Evolutionary conservation across 2,797 vertebrate genomes (phyloP), one percentile per base, ranked within the genome.

Genomic region (Diplodus sargus): DNA sequence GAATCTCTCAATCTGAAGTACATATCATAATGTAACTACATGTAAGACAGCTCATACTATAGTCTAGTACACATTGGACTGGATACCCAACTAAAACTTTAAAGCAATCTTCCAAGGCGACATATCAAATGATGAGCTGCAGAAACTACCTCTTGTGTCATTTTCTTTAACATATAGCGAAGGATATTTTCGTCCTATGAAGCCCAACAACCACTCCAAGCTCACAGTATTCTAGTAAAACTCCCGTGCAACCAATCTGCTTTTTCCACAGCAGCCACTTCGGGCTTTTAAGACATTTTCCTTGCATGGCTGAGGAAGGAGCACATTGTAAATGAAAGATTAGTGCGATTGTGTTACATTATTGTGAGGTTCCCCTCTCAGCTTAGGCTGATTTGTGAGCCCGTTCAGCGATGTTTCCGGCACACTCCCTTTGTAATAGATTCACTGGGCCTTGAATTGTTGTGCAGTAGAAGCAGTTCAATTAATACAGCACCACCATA

Each of bases 401-500:
- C 87, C 84, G 84, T 90, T 93, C 82, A 57, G 87, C 48, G 20
- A 84, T 71, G 83, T 91, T 90, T 89, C 81, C 79, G 47, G 80
- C 86, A 82, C 86, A 82, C 89, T 91, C 83, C 86, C 86, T 88
- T 84, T 84, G 82, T 92, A 90, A 93, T 90, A 84, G 90, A 94
- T 86, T 90, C 88, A 89, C 76, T 86, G 83, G 85, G 86, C 90
- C 83, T 91, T 91, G 93, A 94, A 95, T 92, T 92, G 88, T 94
- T 93, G 89, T 92, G 90, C 87, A 79, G 91, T 82, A 82, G 87
- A 90, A 87, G 91, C 88, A 81, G 90, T 93, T 94, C 92, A 95
- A 95, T 95, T 95, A 94, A 94, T 92, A 94, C 88, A 74, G 81
- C 74, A 69, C 74, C 82, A 76, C 91, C 89, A 94, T 95, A 94